phyloP scores from a whole-genome alignment of 2,888 invertebrate species.

The Teleogryllus oceanicus region DNA sequence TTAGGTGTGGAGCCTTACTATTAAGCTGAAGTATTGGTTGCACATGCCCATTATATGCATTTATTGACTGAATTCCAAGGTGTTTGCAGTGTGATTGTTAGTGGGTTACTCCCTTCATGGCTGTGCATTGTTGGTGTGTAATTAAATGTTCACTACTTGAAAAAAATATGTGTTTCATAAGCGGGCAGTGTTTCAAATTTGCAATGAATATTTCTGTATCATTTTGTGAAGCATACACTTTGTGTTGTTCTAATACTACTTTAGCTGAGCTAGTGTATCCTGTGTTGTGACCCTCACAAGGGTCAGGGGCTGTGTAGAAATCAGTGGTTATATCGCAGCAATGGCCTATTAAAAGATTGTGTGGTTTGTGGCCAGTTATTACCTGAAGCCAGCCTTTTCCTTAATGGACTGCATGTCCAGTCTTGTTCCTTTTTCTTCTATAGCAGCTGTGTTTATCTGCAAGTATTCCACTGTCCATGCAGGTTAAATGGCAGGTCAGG shows the following conservation, averaged over 20 bases:
- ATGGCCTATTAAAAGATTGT: background rate
- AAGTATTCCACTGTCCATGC: constrained; percentile 28
- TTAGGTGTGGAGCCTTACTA: background rate
- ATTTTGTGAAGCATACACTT: background rate
- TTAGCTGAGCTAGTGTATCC: background rate
- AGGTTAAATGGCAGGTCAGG: constrained; percentile 23
- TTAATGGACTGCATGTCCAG: background rate
- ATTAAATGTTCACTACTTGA: background rate
- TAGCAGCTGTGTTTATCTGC: constrained; percentile 18
- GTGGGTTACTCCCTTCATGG: constrained; percentile 7
- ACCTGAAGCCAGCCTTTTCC: constrained; percentile 18
- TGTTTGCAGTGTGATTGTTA: constrained; percentile 18
- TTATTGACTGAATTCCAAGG: constrained; percentile 12
- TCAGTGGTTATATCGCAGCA: background rate
- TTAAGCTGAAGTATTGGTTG: background rate
- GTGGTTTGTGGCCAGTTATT: background rate
- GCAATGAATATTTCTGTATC: background rate
- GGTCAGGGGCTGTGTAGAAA: constrained; percentile 10
- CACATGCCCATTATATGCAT: background rate
- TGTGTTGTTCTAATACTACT: background rate
- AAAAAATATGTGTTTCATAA: background rate
- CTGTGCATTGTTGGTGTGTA: constrained; percentile 18
- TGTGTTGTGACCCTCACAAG: background rate
- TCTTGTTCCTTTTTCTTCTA: constrained; percentile 4
- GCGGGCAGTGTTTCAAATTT: constrained; percentile 4